Evolutionary conservation across 1,140 invertebrate species (phyloP), one percentile per base, ranked within the genome.

Genomic region (Pissodes strobi): DNA sequence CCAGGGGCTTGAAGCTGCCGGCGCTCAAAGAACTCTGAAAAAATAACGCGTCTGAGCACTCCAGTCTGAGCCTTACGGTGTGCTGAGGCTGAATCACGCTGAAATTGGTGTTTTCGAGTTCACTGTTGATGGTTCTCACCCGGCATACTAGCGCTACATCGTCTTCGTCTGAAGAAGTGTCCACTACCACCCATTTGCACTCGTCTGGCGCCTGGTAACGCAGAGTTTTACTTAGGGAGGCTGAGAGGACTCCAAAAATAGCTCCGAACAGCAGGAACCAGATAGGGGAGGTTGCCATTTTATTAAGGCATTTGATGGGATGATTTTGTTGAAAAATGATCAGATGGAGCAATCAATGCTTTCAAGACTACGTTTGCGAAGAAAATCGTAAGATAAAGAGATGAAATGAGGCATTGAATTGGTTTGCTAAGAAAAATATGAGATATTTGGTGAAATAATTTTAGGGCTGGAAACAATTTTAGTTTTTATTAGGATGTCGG

Each of bases 21-120:
- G 90, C 86, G 73, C 87, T 87, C 53, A 94, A 80, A n/a, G 90
- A 91, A 79, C 91, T 92, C 81, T 93, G 90, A 74, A 91, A 92
- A 79, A 93, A 92, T 12, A 93, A 80, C 12, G 87, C 87, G 74
- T 92, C 89, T 78, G 89, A 92, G 81, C 92, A 95, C 77, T 92
- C 89, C 17, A 94, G 83, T 6, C 88, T 82, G 66, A 94, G 79
- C 5, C 89, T 83, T 2, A 93, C 90, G 19, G 91, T 92, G 67
- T 93, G 90, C 72, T 91, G 88, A n/a, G 90, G 88, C 79, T 92
- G 91, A 64, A 92, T 92, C 34, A 90, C 89, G 79, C 90, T 92
- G 76, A 94, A 93, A 72, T 94, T 94, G 22, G 91, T 93, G 76
- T 92, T 91, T 80, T 93, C 91, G 73, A 93, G 80, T 80, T 93